phyloP scores from a whole-genome alignment of 2,113 vertebrate species.

The Podiceps cristatus region DNA sequence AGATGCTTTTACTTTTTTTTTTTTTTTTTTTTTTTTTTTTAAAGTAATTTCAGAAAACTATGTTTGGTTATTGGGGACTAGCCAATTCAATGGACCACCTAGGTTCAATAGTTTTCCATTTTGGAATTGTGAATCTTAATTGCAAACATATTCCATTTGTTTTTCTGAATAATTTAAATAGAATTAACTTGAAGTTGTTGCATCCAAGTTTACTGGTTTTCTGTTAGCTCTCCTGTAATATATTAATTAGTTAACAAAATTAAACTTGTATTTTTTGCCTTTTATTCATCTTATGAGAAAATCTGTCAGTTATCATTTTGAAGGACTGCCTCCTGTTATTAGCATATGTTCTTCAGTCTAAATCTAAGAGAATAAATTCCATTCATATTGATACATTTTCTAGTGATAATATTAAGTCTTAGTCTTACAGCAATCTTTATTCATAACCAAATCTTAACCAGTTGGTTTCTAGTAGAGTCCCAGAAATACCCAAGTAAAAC shows the following conservation, averaged over 20 bases:
- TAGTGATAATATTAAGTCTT: neutral
- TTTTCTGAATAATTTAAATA: neutral
- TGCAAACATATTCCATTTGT: neutral
- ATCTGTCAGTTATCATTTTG: neutral
- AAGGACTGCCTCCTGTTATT: neutral
- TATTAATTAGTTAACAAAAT: neutral
- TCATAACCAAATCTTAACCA: neutral
- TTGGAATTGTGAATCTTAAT: neutral
- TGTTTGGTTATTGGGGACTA: neutral
- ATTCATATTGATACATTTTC: neutral
- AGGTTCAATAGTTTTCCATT: neutral
- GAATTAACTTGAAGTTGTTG: neutral
- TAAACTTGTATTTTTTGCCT: neutral
- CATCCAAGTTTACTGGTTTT: neutral
- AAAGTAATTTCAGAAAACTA: neutral
- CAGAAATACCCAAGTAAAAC: neutral
- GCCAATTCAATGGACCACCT: neutral
- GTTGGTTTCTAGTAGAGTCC: neutral
- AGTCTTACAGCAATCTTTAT: neutral
- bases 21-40: neutral
- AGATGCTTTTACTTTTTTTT: neutral
- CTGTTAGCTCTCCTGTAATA: neutral
- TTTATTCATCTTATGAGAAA: neutral
- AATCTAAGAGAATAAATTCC: neutral
- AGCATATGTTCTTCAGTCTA: neutral